Base-by-base conservation (phyloP, 2,797 vertebrate genomes). In the Strix occidentalis region DNA sequence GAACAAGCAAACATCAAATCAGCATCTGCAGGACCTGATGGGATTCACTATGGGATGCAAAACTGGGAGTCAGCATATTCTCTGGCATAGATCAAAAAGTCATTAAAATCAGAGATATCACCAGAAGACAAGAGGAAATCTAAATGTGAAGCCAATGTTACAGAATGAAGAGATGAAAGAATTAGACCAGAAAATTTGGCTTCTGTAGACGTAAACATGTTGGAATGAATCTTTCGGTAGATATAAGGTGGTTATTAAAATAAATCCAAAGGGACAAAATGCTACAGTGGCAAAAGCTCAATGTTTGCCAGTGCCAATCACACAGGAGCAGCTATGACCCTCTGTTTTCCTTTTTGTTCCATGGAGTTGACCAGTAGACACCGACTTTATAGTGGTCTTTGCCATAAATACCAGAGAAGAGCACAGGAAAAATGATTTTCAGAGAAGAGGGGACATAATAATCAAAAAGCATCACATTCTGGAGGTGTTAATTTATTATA, bases 1-100 rank as follows among this genome's bases (percentile, higher is more conserved):
- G 86, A 97, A 93, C 94, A 96, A 95, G 95, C 54, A 95, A 96
- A 96, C 93, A 92, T 92, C 89, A 96, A 96, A 94, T 96, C 92
- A 96, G 93, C 91, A 95, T 96, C 96, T 96, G 92, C 90, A 48
- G 1, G 77, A 87, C 79, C 79, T 92, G 96, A 92, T 91, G 94
- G 83, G 94, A 91, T 91, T 97, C 87, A 43, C 90, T 76, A 48
- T 48, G 79, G 65, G 86, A 92, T 81, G 56, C 63, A 94, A 91
- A 95, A 85, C 24, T 69, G 33, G 57, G 75, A 95, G 82, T 95
- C 91, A 94, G 88, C 86, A 87, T 83, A 91, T 89, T 93, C 65
- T 68, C 83, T 97, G 93, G 91, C 93, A 96, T 29, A 95, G 90
- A 96, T 88, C 84, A 96, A 94, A 96, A 96, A 94, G 82, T 95